These are phyloP conservation scores for Busseola fusca DNA, from an alignment of 2,888 invertebrate species.

Conservation along the genomic window DNA sequence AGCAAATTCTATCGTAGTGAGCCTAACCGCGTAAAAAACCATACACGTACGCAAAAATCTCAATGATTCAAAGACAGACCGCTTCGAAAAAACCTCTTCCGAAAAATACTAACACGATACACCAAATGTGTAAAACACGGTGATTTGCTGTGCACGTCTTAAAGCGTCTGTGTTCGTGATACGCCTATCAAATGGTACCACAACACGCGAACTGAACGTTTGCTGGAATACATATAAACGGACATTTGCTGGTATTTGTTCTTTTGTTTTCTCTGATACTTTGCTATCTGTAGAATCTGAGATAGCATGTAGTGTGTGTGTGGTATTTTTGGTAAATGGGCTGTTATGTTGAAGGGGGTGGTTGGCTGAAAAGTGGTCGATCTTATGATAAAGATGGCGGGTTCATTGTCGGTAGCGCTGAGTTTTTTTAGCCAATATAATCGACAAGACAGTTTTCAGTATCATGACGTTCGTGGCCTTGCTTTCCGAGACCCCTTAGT, in stretches of 20 bases:
- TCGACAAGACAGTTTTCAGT: not conserved
- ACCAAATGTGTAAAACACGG: slow-evolving; percentile 60
- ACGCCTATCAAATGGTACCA: slow-evolving; percentile 53
- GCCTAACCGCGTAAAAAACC: not conserved
- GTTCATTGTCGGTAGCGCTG: not conserved
- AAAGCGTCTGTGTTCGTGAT: slow-evolving; percentile 58
- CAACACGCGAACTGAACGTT: slow-evolving; percentile 59
- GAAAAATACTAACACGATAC: slow-evolving; percentile 58
- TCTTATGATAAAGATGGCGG: not conserved
- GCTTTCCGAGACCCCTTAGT: too few relatives aligned
- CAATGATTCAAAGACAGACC: slow-evolving; percentile 15
- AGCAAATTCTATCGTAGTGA: not conserved
- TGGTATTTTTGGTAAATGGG: slow-evolving; percentile 32
- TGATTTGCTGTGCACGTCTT: slow-evolving; percentile 63
- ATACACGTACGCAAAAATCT: slow-evolving; percentile 21
- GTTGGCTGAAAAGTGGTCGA: not conserved
- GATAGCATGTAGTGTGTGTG: slow-evolving; percentile 17
- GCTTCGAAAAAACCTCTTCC: slow-evolving; percentile 36
- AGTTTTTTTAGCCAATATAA: slow-evolving; percentile 1
- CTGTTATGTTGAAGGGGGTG: not conserved
- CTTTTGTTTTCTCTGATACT: slow-evolving; percentile 59
- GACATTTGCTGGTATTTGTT: slow-evolving; percentile 55
- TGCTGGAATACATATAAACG: slow-evolving; percentile 57
- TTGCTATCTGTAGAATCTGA: slow-evolving; percentile 47
- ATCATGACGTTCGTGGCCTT: too few relatives aligned